Evolutionary conservation across 2,888 invertebrate genomes (phyloP), one percentile per base, ranked within the genome.

Genomic region (Tenthredo distinguenda): DNA sequence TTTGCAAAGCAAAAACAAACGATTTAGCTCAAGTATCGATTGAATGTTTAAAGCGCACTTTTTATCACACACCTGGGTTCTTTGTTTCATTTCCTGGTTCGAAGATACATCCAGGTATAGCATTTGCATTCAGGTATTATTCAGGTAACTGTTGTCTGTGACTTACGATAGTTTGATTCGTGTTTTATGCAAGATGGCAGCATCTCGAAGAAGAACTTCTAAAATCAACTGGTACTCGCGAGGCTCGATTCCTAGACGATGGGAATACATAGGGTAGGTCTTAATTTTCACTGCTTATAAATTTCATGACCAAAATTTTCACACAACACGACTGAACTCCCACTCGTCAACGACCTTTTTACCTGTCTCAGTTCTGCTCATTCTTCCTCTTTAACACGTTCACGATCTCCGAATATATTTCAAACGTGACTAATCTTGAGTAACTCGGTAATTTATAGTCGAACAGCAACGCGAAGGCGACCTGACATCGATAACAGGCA

Each of bases 121-220:
- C 10, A 77, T 77, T 47, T 55, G n/a, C 50, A 18, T 47, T 10
- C 6, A 21, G 12, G 10, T 76, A 76, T 47, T 26, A 47, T 76
- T n/a, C n/a, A 21, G 26, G 9, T 76, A n/a, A 37, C 18, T 47
- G 21, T 15, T 47, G 21, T 40, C n/a, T 40, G 26, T 68, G 18
- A 83, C 83, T 83, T 68, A 83, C 83, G 47, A 83, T 68, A 68
- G 50, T 68, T 50, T 68, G 68, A 68, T n/a, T 83, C 68, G 83
- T 50, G 68, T 62, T 47, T 62, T 31, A 31, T 83, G 62, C 79
- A 81, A 71, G 71, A 87, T 71, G 12, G 81, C 71, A 18, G 87
- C 86, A 83, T 88, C 88, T 85, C 88, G 86, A 37, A 84, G 79
- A 47, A 88, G 62, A 43, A 88, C 87, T 81, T 85, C 85, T n/a